These are phyloP conservation scores for Aporophyla lueneburgensis DNA, from an alignment of 2,888 invertebrate species.

Conservation along the genomic window DNA sequence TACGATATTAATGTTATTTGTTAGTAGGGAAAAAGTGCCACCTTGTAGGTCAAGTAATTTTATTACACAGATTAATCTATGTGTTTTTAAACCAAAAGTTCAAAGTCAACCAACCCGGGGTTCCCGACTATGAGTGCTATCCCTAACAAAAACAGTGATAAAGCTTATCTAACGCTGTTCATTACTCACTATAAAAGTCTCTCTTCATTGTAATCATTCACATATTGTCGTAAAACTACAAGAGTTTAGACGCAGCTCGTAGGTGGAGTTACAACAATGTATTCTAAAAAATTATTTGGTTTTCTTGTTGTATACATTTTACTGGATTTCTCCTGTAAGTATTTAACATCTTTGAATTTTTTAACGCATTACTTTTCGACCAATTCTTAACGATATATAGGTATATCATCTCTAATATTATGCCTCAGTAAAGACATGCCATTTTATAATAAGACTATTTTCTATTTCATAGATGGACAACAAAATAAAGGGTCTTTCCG, in stretches of 20 bases:
- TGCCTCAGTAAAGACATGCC: neutral
- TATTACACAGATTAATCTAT: too few relatives aligned
- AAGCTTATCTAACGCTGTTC: neutral
- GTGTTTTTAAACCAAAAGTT: too few relatives aligned
- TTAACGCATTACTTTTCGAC: too few relatives aligned
- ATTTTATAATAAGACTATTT: too few relatives aligned
- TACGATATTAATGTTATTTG: too few relatives aligned
- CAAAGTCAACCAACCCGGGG: neutral
- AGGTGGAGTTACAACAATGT: constrained; percentile 21
- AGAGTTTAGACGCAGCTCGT: neutral
- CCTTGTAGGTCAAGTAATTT: too few relatives aligned
- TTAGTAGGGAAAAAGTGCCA: too few relatives aligned
- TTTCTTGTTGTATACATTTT: constrained; percentile 31
- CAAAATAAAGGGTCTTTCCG: too few relatives aligned
- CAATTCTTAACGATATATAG: too few relatives aligned
- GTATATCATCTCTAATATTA: neutral
- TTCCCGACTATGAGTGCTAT: neutral
- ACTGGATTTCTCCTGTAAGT: constrained; percentile 41
- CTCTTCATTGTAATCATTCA: neutral
- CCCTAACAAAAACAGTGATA: neutral
- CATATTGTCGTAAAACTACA: neutral
- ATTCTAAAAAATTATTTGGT: constrained; percentile 30
- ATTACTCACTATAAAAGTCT: neutral
- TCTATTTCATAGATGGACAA: too few relatives aligned
- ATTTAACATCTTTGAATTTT: neutral